Evolutionary conservation across 2,888 invertebrate genomes (phyloP).

Genomic region (Scaeva pyrastri): DNA sequence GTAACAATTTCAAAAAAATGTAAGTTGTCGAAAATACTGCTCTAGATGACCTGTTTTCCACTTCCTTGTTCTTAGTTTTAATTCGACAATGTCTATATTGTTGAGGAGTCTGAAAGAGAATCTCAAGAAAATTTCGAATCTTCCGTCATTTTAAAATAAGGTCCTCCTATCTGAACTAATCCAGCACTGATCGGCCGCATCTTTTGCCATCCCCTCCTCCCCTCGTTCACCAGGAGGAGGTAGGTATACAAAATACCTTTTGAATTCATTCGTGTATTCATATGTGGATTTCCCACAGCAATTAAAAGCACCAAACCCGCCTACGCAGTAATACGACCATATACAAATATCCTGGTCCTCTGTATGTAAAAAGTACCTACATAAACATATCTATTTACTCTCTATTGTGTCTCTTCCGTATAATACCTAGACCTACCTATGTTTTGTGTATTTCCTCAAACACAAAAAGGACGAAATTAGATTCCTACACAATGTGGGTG

Average conservation of each 20-base stretch:
- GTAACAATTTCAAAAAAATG: no score
- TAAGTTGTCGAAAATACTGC: no score
- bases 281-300: conserved; percentile 83
- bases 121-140: no score
- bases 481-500: conserved; percentile 10
- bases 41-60: no score
- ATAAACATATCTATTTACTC: not conserved
- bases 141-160: no score
- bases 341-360: conserved; percentile 58
- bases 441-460: conserved; percentile 16
- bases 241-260: conserved; percentile 50
- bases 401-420: conserved; percentile 43
- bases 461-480: conserved; percentile 66
- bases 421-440: not conserved
- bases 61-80: no score
- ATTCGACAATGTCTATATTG: no score
- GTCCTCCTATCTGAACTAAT: not conserved
- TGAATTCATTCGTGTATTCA: conserved; percentile 77
- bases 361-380: conserved; percentile 15
- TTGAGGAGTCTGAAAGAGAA: no score
- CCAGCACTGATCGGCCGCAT: not conserved
- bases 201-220: no score
- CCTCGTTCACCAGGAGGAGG: conserved; percentile 9
- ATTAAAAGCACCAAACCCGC: conserved; percentile 81
- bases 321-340: conserved; percentile 71